A percentile compares a stretch with the other conserved stretches of the same genome.
Conservation (phyloP, 1,140 invertebrate species). For the Zeugodacus cucurbitae region DNA sequence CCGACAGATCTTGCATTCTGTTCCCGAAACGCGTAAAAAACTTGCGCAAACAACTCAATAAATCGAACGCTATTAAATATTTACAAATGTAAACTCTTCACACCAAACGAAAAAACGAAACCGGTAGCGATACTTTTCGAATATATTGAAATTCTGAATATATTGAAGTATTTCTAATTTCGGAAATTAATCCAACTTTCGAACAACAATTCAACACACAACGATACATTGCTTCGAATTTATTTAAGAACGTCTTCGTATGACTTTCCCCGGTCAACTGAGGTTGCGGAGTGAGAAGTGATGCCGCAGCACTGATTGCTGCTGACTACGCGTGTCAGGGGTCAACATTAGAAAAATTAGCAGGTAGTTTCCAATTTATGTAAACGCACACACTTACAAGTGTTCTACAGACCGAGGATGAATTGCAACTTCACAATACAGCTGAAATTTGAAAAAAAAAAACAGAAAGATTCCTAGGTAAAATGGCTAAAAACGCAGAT, state of each 20-base stretch:
- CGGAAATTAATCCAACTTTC: no score
- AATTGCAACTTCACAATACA: neutral
- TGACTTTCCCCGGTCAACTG: neutral
- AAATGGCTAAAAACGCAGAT: neutral
- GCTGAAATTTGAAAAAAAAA: neutral
- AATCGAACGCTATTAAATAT: no score
- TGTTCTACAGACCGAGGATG: neutral
- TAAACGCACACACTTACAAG: neutral
- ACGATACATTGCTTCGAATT: no score
- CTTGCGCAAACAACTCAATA: no score
- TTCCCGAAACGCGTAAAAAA: no score
- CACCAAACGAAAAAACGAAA: no score
- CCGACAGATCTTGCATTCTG: no score
- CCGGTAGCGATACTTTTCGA: no score
- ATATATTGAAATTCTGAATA: no score
- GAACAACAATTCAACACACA: no score
- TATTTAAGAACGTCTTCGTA: neutral
- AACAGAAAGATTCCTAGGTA: neutral
- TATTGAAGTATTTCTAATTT: no score
- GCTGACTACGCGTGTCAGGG: neutral
- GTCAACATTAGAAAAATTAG: slow-evolving; percentile 12
- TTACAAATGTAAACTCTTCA: no score
- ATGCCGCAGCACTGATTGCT: neutral
- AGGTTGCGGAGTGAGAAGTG: neutral
- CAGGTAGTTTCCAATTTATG: neutral